Conservation (phyloP, 1,140 invertebrate genomes). For the Eupristina koningsbergeri region DNA sequence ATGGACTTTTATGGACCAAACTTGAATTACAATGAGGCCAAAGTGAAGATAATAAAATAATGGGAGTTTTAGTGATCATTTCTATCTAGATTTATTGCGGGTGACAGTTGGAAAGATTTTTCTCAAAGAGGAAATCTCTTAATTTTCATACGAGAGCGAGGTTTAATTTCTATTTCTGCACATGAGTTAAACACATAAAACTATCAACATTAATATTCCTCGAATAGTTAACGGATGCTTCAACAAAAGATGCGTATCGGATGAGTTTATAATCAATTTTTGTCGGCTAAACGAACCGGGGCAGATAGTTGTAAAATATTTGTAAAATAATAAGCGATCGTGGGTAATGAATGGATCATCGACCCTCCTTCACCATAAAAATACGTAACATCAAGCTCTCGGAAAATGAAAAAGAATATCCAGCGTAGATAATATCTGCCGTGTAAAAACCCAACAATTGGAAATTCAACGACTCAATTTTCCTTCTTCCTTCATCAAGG, state of each 20-base stretch:
- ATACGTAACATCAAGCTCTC: background rate
- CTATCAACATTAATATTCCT: no score
- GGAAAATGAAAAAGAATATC: no score
- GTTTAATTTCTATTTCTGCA: background rate
- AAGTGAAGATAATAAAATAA: background rate
- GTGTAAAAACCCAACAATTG: background rate
- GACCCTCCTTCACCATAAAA: background rate
- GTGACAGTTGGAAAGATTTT: background rate
- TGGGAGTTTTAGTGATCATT: background rate
- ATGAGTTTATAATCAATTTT: no score
- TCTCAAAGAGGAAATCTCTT: no score
- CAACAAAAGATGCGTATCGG: no score
- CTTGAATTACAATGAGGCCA: background rate
- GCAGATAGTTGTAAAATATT: background rate
- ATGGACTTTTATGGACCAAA: background rate
- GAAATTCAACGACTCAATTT: background rate
- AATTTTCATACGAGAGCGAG: no score
- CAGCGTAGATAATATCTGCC: background rate
- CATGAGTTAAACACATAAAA: background rate
- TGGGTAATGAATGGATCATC: background rate
- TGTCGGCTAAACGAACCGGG: no score
- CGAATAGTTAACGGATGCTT: no score
- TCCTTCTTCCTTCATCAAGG: background rate
- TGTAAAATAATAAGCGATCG: background rate
- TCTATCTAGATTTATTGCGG: background rate